phyloP scores from a whole-genome alignment of 1,140 invertebrate species.

The Heliconius hewitsoni region DNA sequence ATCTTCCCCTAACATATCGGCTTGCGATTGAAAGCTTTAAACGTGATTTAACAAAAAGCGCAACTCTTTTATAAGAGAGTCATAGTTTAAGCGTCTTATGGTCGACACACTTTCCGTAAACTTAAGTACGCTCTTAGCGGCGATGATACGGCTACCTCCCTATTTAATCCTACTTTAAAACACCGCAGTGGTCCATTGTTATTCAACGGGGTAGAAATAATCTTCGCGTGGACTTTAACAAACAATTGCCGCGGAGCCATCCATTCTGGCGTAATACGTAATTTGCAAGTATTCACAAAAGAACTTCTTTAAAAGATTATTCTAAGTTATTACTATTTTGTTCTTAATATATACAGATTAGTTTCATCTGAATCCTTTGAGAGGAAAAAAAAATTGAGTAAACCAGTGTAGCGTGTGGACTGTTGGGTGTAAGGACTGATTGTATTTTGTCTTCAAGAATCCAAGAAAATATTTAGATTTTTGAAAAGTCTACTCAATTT shows the following conservation, averaged over 20 bases:
- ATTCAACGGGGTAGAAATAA: conserved; percentile 66
- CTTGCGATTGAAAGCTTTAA: conserved; percentile 61
- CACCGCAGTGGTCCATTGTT: conserved; percentile 71
- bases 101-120: conserved; percentile 73
- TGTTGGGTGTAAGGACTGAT: background rate
- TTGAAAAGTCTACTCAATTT: no score
- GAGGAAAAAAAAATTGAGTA: background rate
- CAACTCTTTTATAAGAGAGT: conserved; percentile 75
- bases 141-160: conserved; percentile 72
- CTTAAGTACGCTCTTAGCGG: conserved; percentile 73
- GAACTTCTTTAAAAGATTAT: conserved; percentile 42
- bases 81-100: conserved; percentile 70
- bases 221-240: conserved; percentile 62
- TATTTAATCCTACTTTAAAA: conserved; percentile 72
- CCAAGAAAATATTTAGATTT: no score
- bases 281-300: conserved; percentile 57
- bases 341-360: background rate
- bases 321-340: conserved; percentile 2
- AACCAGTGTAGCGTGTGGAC: background rate
- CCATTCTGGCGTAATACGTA: conserved; percentile 46
- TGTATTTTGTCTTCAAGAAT: no score
- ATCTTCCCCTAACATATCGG: conserved; percentile 48
- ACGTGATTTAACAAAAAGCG: conserved; percentile 74
- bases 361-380: background rate
- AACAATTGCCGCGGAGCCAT: conserved; percentile 59